Evolutionary conservation across 2,888 invertebrate genomes (phyloP).

Genomic region (Apoderus coryli): DNA sequence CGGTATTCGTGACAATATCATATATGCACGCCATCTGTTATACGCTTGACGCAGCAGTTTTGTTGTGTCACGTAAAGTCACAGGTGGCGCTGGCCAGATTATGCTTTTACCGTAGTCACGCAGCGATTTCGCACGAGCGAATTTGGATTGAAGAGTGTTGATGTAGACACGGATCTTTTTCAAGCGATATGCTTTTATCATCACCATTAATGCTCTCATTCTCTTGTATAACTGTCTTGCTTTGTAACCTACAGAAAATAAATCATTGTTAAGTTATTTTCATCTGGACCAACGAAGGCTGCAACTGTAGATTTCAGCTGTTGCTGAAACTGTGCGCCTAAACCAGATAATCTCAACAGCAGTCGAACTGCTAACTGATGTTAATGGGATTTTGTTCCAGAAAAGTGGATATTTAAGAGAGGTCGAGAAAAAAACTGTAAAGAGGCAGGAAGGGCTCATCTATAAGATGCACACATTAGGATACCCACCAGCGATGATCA

Average conservation of each 20-base stretch:
- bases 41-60: conserved; percentile 46
- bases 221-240: conserved; percentile 61
- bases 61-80: conserved; percentile 48
- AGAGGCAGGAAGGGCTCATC: too few relatives aligned
- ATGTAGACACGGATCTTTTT: conserved; percentile 67
- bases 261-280: too few relatives aligned
- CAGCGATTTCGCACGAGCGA: conserved; percentile 47
- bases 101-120: conserved; percentile 65
- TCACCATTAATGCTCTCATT: conserved; percentile 72
- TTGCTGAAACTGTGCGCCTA: too few relatives aligned
- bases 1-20: conserved; percentile 70
- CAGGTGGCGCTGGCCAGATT: conserved; percentile 70
- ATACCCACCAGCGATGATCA: too few relatives aligned
- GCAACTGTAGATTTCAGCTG: too few relatives aligned
- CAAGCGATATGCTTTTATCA: conserved; percentile 65
- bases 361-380: too few relatives aligned
- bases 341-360: too few relatives aligned
- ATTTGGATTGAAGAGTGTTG: conserved; percentile 44
- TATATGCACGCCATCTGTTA: conserved; percentile 78
- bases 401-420: too few relatives aligned
- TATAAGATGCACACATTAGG: too few relatives aligned
- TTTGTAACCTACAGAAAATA: conserved; percentile 31
- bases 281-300: too few relatives aligned
- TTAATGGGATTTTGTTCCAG: too few relatives aligned
- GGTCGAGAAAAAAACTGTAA: too few relatives aligned